Percentiles rank a stretch among this genome's conserved stretches.
These are phyloP conservation scores for Huso huso DNA, from an alignment of 2,797 vertebrate genomes.

Conservation along the genomic window DNA sequence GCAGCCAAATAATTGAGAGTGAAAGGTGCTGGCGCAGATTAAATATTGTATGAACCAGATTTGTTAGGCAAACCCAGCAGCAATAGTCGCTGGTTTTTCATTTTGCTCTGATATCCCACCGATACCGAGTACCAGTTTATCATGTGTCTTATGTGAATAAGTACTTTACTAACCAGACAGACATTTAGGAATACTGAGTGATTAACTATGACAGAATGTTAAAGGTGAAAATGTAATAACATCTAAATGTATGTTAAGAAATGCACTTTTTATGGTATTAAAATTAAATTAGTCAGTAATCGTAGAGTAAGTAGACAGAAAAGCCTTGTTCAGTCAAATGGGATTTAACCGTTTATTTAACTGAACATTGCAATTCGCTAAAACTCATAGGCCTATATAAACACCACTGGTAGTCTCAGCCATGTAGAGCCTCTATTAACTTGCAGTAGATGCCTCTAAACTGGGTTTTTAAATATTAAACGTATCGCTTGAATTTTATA, in stretches of 20 bases:
- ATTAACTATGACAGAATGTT: slow-evolving; percentile 56
- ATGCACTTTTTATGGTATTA: slow-evolving; percentile 12
- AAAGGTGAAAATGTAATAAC: no score
- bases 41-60: slow-evolving; percentile 73
- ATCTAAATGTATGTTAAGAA: background rate
- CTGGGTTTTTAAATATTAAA: no score
- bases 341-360: no score
- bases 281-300: no score
- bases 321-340: no score
- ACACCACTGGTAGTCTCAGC: no score
- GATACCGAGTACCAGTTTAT: slow-evolving; percentile 85
- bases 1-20: slow-evolving; percentile 98
- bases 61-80: slow-evolving; percentile 78
- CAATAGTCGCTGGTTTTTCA: slow-evolving; percentile 71
- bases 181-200: slow-evolving; percentile 54
- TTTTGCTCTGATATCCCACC: slow-evolving; percentile 64
- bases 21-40: slow-evolving; percentile 93
- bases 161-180: slow-evolving; percentile 40
- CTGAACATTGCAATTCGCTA: no score
- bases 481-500: no score
- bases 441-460: no score
- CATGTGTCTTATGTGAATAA: slow-evolving; percentile 70
- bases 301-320: no score
- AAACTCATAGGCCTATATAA: no score
- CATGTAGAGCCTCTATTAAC: no score